A percentile compares a stretch with the other conserved stretches of the same genome.
Evolutionary conservation across 1,140 invertebrate genomes (phyloP).

Genomic region (Rhysida immarginata): DNA sequence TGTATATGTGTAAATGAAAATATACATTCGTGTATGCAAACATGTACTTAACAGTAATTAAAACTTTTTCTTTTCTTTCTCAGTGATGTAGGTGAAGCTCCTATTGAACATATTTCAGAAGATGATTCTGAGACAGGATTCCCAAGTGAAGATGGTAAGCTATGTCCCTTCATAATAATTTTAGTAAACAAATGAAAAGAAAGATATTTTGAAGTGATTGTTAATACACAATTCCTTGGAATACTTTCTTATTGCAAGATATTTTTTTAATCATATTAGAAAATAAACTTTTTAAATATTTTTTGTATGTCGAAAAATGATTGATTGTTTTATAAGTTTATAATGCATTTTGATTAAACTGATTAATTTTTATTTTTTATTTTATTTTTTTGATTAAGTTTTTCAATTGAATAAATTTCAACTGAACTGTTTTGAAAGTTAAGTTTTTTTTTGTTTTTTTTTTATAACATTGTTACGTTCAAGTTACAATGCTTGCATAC

Average conservation of each 20-base stretch:
- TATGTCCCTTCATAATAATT: too few relatives aligned
- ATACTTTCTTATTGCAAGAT: too few relatives aligned
- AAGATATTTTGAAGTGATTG: background rate
- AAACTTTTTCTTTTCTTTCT: conserved; percentile 13
- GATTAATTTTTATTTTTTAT: conserved; percentile 1
- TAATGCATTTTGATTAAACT: background rate
- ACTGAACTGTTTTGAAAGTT: too few relatives aligned
- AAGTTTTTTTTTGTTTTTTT: too few relatives aligned
- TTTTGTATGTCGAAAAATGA: too few relatives aligned
- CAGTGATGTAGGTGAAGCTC: conserved; percentile 62
- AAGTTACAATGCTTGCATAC: too few relatives aligned
- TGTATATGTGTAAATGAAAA: too few relatives aligned
- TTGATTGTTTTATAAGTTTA: background rate
- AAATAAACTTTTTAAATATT: too few relatives aligned
- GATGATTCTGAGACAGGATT: conserved; percentile 58
- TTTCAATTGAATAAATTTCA: background rate
- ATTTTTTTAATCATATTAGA: too few relatives aligned
- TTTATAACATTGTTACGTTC: too few relatives aligned
- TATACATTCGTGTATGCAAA: too few relatives aligned
- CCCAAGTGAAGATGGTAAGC: conserved; percentile 52
- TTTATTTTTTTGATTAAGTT: conserved; percentile 10
- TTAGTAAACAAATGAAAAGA: background rate
- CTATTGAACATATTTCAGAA: conserved; percentile 48
- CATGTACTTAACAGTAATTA: too few relatives aligned
- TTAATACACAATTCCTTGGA: background rate